Base-by-base conservation (phyloP, 1,140 invertebrate species). In the Trialeurodes vaporariorum region DNA sequence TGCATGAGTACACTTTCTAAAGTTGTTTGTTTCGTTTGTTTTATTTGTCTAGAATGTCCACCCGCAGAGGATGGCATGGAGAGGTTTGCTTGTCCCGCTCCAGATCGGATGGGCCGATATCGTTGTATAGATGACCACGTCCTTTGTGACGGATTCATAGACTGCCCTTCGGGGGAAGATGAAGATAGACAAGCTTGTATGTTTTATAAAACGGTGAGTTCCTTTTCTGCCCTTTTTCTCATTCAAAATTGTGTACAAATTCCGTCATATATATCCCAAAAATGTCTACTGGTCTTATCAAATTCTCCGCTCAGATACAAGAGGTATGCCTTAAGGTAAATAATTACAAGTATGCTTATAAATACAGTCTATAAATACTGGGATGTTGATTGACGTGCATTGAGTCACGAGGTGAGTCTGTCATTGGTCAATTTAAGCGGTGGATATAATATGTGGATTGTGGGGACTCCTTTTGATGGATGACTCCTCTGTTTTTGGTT, bases 111-210 rank as follows among this genome's bases (percentile, higher is more conserved):
- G 79, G 93, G 93, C 49, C 84, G 93, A 71, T 96, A 94, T 80
- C 87, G 92, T 70, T 97, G 94, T 81, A 96, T 97, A 79, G 93
- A 96, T 79, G 94, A 96, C 81, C 93, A 95, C 79, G 92, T 93
- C 68, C 84, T 97, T 25, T 96, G 93, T 80, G 92, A 96, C 79
- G 93, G 93, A 61, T 96, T 93, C 81, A 88, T 93, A 75, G 93
- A 96, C 82, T 96, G 94, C 81, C 93, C 93, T 25, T 86, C 86
- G 69, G 92, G 89, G 64, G 93, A 96, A 77, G 94, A 96, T 77
- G 94, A 96, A 78, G 92, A 96, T 75, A 82, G 91, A 75, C 89
- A 93, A 49, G 89, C 90, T 64, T 96, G 94, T 83, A 94, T 96
- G 92, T 97, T 96, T 82, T 96, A 95, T 80, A 96, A 95, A 87